phyloP scores from a whole-genome alignment of 2,113 vertebrate genomes.

The Psittacus erithacus region DNA sequence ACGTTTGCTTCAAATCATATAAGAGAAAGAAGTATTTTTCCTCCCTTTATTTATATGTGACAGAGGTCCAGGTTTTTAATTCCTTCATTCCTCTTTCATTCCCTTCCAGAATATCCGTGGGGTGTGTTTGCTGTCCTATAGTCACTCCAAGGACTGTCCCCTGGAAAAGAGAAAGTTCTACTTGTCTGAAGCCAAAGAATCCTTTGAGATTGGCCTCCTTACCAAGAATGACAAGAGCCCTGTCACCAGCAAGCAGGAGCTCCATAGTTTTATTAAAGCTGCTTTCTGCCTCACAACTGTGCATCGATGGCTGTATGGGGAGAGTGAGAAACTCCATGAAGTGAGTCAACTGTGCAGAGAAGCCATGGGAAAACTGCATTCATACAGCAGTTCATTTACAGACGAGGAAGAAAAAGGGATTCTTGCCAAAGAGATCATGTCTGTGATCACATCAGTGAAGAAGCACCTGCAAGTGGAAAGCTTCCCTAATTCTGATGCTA shows the following conservation, averaged over 20 bases:
- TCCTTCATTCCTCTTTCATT: background rate
- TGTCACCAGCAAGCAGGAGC: slow-evolving; percentile 87
- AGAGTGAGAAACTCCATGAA: background rate
- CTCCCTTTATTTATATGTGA: background rate
- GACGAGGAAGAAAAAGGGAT: slow-evolving; percentile 68
- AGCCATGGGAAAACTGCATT: slow-evolving; percentile 79
- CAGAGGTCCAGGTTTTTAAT: background rate
- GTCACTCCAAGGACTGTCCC: slow-evolving; percentile 83
- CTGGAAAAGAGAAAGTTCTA: slow-evolving; percentile 57
- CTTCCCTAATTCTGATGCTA: slow-evolving; percentile 79
- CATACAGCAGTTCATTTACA: slow-evolving; percentile 54
- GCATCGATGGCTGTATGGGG: slow-evolving; percentile 76
- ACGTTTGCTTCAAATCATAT: background rate
- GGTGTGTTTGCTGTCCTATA: slow-evolving; percentile 87
- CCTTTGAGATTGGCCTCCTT: slow-evolving; percentile 89
- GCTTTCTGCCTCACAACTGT: slow-evolving; percentile 83
- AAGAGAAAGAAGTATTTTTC: background rate
- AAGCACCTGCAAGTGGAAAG: slow-evolving; percentile 68
- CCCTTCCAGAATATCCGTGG: slow-evolving; percentile 85
- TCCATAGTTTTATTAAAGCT: slow-evolving; percentile 89
- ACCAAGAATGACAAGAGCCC: slow-evolving; percentile 73
- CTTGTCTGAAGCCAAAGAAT: slow-evolving; percentile 83
- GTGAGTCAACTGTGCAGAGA: slow-evolving; percentile 74
- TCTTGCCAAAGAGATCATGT: slow-evolving; percentile 82
- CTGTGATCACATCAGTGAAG: slow-evolving; percentile 74